These are phyloP conservation scores for Macroramphosus scolopax DNA, from an alignment of 2,797 vertebrate species.

Conservation along the genomic window DNA sequence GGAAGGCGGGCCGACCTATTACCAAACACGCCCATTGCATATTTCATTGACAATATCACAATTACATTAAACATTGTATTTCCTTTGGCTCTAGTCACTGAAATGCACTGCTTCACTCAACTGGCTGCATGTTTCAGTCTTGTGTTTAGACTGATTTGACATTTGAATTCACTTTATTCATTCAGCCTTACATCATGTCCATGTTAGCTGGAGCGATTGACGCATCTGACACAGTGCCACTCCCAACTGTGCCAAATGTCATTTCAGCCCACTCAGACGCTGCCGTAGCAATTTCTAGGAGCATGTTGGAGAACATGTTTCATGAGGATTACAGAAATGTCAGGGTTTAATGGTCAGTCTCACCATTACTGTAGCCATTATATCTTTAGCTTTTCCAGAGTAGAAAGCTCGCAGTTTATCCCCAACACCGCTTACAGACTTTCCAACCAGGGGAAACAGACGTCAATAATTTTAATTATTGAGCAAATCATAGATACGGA, in stretches of 20 bases:
- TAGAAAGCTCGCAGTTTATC: too few species aligned
- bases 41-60: neutral
- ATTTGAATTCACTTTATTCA: neutral
- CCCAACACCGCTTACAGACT: too few species aligned
- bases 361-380: neutral
- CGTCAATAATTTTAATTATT: neutral
- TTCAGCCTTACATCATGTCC: neutral
- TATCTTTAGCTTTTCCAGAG: too few species aligned
- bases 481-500: constrained; percentile 3
- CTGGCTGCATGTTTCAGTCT: too few species aligned
- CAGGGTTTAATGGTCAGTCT: neutral
- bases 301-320: neutral
- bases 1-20: constrained; percentile 9
- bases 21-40: constrained; percentile 2
- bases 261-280: neutral
- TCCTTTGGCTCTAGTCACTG: neutral
- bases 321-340: constrained; percentile 7
- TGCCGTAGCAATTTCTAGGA: neutral
- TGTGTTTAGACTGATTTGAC: too few species aligned
- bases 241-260: constrained; percentile 1
- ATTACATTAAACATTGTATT: too few species aligned
- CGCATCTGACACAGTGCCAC: neutral
- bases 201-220: neutral
- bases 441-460: constrained; percentile 10
- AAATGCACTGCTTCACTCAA: neutral